phyloP scores from a whole-genome alignment of 2,888 invertebrate genomes.

The Chamaedrilus cognettii region DNA sequence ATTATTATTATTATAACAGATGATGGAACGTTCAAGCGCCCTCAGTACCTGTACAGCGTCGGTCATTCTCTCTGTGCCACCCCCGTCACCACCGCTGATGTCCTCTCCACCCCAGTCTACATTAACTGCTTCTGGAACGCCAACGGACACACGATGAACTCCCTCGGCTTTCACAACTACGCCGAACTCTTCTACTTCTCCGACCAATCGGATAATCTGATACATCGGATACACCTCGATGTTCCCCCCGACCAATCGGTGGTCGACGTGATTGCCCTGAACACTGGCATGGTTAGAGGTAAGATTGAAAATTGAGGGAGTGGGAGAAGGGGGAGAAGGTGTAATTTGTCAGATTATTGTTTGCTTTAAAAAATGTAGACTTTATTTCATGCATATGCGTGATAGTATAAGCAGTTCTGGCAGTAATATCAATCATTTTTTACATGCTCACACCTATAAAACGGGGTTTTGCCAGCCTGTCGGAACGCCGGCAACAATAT shows the following conservation, averaged over 20 bases:
- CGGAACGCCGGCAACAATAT: too few species aligned
- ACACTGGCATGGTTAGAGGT: conserved; percentile 28
- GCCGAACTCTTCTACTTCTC: conserved; percentile 28
- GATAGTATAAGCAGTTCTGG: too few species aligned
- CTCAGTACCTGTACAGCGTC: conserved; percentile 29
- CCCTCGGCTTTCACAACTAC: conserved; percentile 24
- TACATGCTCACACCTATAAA: too few species aligned
- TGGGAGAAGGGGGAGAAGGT: too few species aligned
- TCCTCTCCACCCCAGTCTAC: conserved; percentile 4
- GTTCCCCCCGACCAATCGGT: neutral
- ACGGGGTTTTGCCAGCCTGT: too few species aligned
- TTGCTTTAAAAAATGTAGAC: too few species aligned
- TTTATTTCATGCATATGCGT: too few species aligned
- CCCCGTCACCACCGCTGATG: conserved; percentile 19
- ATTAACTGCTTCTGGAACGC: conserved; percentile 24
- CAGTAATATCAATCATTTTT: too few species aligned
- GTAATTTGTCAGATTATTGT: too few species aligned
- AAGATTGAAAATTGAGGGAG: neutral
- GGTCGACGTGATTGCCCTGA: conserved; percentile 13
- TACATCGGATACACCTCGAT: conserved; percentile 11
- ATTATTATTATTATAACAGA: too few species aligned
- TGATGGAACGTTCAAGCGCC: conserved; percentile 9
- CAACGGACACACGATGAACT: conserved; percentile 9
- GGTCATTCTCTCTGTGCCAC: conserved; percentile 22
- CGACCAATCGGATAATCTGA: conserved; percentile 17